Conservation (phyloP, 2,797 vertebrate genomes). For the Heliangelus exortis region DNA sequence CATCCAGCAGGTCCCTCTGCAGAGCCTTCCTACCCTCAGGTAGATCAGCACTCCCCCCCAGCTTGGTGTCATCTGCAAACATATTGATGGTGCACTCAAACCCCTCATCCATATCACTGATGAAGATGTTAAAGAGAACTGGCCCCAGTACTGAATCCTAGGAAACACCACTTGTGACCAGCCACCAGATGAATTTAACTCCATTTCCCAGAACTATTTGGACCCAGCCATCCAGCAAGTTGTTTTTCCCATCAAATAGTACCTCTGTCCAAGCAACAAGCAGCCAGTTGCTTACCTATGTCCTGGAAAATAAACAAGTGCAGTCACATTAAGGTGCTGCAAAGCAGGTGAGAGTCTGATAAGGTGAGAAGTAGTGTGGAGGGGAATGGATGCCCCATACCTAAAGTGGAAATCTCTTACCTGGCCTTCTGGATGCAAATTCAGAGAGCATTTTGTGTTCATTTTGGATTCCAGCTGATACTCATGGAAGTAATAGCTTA, state of each 20-base stretch:
- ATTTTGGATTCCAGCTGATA: background rate
- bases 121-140: background rate
- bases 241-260: background rate
- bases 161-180: background rate
- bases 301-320: background rate
- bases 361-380: background rate
- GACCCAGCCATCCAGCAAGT: background rate
- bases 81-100: no score
- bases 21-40: no score
- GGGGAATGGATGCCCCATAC: background rate
- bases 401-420: background rate
- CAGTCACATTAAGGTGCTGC: background rate
- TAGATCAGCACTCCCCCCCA: no score
- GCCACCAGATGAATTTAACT: background rate
- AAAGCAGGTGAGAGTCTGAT: background rate
- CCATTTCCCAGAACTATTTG: background rate
- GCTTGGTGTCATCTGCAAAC: no score
- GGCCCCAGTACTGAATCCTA: background rate
- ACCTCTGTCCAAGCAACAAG: background rate
- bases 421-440: background rate
- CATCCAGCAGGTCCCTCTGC: no score
- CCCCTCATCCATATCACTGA: background rate
- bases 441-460: background rate
- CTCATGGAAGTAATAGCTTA: background rate
- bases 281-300: background rate